Evolutionary conservation across 2,797 vertebrate species (phyloP), one percentile per base, ranked within the genome.

Genomic region (Oreochromis mossambicus): DNA sequence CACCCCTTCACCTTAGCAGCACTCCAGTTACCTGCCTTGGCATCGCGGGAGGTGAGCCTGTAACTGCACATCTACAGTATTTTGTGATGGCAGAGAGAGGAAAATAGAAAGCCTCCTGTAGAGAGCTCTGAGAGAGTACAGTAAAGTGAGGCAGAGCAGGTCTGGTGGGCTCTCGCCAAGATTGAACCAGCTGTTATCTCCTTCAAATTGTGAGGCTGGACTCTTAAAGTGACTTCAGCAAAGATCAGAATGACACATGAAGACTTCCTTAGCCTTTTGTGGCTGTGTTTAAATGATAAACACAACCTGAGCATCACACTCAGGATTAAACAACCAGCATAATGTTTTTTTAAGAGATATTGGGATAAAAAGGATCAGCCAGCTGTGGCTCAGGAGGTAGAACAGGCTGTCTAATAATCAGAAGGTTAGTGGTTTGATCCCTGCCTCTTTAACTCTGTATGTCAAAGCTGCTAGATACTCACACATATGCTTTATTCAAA

Each of bases 1-100:
- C 38, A 51, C 21, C 61, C 29, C 12, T 43, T 82, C 77, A 83
- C 85, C 52, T 68, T 48, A 61, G 7, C 6, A 54, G 75, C 54
- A 76, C 82, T 77, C 70, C 63, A 52, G 78, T 87, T 92, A 88
- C 81, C 88, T 89, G 84, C 66, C 84, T 41, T 75, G 52, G 81
- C 86, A 55, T 89, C 81, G 77, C 52, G 76, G 83, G 84, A 86
- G 88, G 83, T 81, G 68, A 89, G 77, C 84, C 82, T 83, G 61
- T 83, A 81, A 75, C 52, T 17, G 70, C 24, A 21, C 41, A 81
- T 80, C 80, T 76, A 38, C 54, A 36, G 61, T 76, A 76, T 87
- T 79, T 79, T 79, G 70, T 79, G 76, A 77, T 48, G 36, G 43
- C 14, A 46, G 17, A 13, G 32, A 32, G 29, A 8, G 32, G 58